Base-by-base conservation (phyloP, 2,113 vertebrate genomes). In the Oceanites oceanicus region DNA sequence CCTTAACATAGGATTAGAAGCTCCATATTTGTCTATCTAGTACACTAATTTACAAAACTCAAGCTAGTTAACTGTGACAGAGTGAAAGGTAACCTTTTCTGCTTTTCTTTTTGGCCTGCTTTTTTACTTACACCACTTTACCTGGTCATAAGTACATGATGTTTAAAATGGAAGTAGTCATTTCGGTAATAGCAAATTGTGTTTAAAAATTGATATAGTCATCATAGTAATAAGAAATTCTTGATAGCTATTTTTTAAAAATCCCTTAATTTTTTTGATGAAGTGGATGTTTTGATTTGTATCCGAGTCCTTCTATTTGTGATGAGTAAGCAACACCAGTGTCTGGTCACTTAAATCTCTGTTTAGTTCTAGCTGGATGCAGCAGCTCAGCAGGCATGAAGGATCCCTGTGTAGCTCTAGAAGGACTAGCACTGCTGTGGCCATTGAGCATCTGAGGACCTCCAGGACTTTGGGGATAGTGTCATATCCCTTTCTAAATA, bases 21-120 rank as follows among this genome's bases (percentile, higher is more conserved):
- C 5, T 70, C 47, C 2, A 1, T 36, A 8, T 34, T 65, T 73
- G 5, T 1, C 0, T 44, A 2, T 47, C 3, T 91, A 26, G 56
- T 81, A 63, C 6, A 6, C 7, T 59, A 22, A 36, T 34, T 44
- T 14, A 52, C 5, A 42, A 40, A 75, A 56, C 4, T 63, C 3
- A 25, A 50, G 32, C 11, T 34, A 22, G 11, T n/a, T 72, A 40
- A 44, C 18, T 10, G 40, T 63, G 21, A 36, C 3, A 2, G 40
- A 38, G 21, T 44, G 13, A 67, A n/a, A 85, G 13, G 15, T 45
- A 76, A 53, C 10, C 11, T 47, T 30, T 63, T 29, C 11, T 91
- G 65, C 23, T 26, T 59, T 78, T 42, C 4, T 26, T 93, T 77
- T 67, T 55, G 75, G 25, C 36, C 45, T 79, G 36, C 5, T 20